Base-by-base conservation (phyloP, 2,888 invertebrate species). In the Nomada ruficornis region DNA sequence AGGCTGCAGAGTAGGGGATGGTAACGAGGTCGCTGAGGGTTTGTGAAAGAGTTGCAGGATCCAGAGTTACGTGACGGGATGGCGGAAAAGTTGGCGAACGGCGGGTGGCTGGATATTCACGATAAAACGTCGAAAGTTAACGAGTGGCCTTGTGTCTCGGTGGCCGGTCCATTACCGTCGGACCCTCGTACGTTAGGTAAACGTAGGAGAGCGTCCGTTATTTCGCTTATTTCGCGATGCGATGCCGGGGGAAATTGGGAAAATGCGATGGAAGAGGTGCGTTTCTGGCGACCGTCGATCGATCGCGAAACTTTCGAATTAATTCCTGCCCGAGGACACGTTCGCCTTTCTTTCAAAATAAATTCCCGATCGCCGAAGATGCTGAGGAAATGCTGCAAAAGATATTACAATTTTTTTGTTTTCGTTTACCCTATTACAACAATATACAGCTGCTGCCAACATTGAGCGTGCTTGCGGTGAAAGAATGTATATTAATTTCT, bases 101-200 rank as follows among this genome's bases (percentile, higher is more conserved):
- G 26, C 13, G 18, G 15, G 44, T 29, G 18, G 52, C 23, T n/a
- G 55, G 52, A 59, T 68, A 57, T 57, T 71, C 71, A 44, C 67
- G 77, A 78, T 78, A 74, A 78, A 78, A 78, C 67, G 67, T 78
- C 74, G 77, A 78, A 78, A 78, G 77, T 62, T 78, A 74, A 78
- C 77, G 64, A 72, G 77, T 77, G 64, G 57, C 26, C 29, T 47
- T 47, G 60, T 63, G 54, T 63, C 55, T 62, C 50, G 44, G 44
- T 59, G 75, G 69, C 55, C 29, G 69, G 64, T 76, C 79, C 79
- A 76, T 79, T 79, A 79, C 65, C 64, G 75, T 29, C 47, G 50
- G 26, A 62, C 52, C 73, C 20, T 63, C 67, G 55, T 74, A 64
- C 67, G 78, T 79, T 69, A 62, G 50, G 52, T 54, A 52, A 70